phyloP scores from a whole-genome alignment of 2,888 invertebrate species.

The Mantis religiosa region DNA sequence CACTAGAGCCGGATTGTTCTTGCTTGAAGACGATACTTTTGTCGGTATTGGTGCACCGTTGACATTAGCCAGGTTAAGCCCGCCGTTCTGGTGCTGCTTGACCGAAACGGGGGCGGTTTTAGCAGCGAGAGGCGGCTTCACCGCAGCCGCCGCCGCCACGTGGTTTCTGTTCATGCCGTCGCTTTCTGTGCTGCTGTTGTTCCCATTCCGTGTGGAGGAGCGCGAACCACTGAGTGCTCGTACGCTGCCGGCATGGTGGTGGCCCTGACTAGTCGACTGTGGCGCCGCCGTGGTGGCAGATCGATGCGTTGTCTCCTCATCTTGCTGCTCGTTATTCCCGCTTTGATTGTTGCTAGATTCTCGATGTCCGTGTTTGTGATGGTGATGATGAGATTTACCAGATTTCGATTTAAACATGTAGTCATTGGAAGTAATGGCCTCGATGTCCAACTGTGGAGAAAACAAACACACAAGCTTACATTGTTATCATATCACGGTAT shows the following conservation, averaged over 20 bases:
- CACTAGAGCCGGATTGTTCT: background rate
- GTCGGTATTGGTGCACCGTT: background rate
- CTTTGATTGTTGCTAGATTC: background rate
- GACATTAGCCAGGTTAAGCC: background rate
- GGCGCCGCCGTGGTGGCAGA: background rate
- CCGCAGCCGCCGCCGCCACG: background rate
- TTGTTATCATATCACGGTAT: too few species aligned
- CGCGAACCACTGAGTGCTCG: background rate
- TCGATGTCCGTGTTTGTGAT: background rate
- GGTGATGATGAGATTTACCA: background rate
- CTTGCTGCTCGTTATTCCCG: background rate
- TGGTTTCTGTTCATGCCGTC: background rate
- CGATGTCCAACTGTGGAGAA: slow-evolving; percentile 4
- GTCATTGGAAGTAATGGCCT: slow-evolving; percentile 2
- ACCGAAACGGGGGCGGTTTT: background rate
- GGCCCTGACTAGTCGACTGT: background rate
- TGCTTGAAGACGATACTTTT: background rate
- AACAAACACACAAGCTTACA: background rate
- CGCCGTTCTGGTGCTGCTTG: background rate
- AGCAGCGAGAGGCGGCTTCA: background rate
- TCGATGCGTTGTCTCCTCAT: background rate
- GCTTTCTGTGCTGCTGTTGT: background rate
- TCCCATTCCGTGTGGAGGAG: background rate
- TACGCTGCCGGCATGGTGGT: background rate
- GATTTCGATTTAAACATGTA: slow-evolving; percentile 3